Conservation (phyloP, 2,113 vertebrate species). For the Phalacrocorax carbo region DNA sequence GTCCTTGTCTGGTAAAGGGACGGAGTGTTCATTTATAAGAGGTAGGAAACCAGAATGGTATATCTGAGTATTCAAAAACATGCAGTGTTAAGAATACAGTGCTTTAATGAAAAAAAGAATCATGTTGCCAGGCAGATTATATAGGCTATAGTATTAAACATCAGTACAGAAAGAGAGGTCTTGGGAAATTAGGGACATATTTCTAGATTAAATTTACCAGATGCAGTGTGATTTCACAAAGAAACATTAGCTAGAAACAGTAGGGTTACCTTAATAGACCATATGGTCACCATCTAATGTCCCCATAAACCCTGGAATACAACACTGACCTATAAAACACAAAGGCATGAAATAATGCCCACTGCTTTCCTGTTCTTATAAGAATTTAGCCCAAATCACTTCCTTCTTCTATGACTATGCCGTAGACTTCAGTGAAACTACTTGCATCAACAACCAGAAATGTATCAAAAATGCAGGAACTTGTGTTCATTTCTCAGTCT, state of each 20-base stretch:
- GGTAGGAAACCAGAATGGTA: background rate
- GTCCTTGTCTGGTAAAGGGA: background rate
- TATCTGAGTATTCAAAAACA: background rate
- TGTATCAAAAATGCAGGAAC: background rate
- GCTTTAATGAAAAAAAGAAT: background rate
- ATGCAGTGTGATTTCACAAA: background rate
- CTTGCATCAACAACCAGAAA: background rate
- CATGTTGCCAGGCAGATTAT: background rate
- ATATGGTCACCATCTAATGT: background rate
- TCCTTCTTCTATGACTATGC: background rate
- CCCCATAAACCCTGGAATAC: background rate
- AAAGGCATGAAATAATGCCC: background rate
- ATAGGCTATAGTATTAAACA: background rate
- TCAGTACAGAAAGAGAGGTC: background rate
- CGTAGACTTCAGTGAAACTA: background rate
- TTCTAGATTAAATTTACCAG: background rate
- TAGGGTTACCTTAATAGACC: background rate
- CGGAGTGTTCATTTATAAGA: background rate
- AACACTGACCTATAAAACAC: background rate
- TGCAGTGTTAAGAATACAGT: background rate
- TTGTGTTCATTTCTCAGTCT: background rate
- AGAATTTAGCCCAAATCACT: background rate
- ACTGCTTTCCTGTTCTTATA: background rate
- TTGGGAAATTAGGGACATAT: background rate
- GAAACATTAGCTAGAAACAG: background rate